Evolutionary conservation across 1,140 invertebrate genomes (phyloP).

Genomic region (Drosophila nasuta): DNA sequence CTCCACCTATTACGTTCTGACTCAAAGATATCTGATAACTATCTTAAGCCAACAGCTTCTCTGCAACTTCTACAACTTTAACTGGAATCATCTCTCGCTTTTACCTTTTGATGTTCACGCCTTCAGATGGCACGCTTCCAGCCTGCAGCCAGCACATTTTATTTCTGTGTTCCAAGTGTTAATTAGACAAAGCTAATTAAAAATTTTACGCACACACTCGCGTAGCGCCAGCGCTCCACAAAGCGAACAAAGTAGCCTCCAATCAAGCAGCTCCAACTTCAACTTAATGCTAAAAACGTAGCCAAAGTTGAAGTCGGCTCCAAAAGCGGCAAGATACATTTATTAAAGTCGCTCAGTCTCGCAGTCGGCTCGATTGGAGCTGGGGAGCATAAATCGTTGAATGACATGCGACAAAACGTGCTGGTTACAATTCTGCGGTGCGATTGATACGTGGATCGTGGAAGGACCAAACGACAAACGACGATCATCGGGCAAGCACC

Average conservation of each 20-base stretch:
- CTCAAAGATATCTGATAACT: no score
- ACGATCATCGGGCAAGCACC: conserved; percentile 14
- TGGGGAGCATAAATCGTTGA: conserved; percentile 75
- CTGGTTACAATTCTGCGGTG: conserved; percentile 75
- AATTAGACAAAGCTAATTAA: conserved; percentile 82
- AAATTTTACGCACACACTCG: conserved; percentile 71
- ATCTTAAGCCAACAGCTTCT: background rate
- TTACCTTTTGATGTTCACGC: conserved; percentile 70
- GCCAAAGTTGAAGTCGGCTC: conserved; percentile 31
- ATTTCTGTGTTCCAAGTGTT: conserved; percentile 68
- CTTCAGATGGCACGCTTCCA: conserved; percentile 70
- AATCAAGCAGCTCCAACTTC: conserved; percentile 13
- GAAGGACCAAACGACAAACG: conserved; percentile 40
- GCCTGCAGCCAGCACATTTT: conserved; percentile 26
- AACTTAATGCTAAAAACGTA: conserved; percentile 4
- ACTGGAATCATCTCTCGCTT: conserved; percentile 15
- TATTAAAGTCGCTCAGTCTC: conserved; percentile 67
- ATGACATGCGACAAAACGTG: conserved; percentile 81
- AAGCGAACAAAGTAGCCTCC: conserved; percentile 7
- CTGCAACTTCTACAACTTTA: background rate
- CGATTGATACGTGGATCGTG: conserved; percentile 68
- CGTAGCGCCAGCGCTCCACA: conserved; percentile 31
- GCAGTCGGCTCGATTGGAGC: conserved; percentile 37
- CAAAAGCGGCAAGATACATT: conserved; percentile 78
- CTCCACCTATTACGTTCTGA: no score